A percentile compares a stretch with the other conserved stretches of the same genome.
phyloP scores from a whole-genome alignment of 1,140 invertebrate species.

The Sinonovacula constricta region DNA sequence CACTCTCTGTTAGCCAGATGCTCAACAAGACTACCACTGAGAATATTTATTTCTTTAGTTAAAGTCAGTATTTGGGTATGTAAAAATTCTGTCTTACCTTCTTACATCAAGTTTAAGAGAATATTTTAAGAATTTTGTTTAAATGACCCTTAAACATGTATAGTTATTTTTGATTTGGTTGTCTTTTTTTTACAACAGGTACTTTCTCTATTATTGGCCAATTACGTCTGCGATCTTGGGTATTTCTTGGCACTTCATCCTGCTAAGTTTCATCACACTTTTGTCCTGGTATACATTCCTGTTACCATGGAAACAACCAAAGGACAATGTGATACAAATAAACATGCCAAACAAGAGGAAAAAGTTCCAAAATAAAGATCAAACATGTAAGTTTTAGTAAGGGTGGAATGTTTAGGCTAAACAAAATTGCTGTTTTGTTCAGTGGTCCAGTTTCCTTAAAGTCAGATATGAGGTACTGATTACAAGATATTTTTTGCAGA shows the following conservation, averaged over 20 bases:
- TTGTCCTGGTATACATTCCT: conserved; percentile 46
- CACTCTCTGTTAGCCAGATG: too few species aligned
- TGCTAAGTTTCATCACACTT: conserved; percentile 29
- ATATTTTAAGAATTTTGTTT: not conserved
- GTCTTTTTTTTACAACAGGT: conserved; percentile 13
- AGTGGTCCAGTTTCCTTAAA: too few species aligned
- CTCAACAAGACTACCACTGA: not conserved
- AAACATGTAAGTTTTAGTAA: too few species aligned
- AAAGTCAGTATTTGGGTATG: too few species aligned
- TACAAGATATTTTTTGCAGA: too few species aligned
- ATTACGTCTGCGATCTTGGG: conserved; percentile 41
- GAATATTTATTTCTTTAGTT: not conserved
- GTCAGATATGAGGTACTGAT: too few species aligned
- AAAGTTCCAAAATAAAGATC: too few species aligned
- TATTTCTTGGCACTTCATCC: conserved; percentile 25
- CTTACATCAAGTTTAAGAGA: not conserved
- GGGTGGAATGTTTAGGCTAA: too few species aligned
- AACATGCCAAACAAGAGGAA: too few species aligned
- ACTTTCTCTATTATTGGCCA: conserved; percentile 48
- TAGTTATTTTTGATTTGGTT: not conserved
- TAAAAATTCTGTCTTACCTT: not conserved
- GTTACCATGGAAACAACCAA: conserved; percentile 34
- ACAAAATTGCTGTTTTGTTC: too few species aligned
- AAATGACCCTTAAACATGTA: not conserved
- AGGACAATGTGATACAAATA: too few species aligned